Conservation (phyloP, 2,888 invertebrate species). For the Drosophila mulleri region DNA sequence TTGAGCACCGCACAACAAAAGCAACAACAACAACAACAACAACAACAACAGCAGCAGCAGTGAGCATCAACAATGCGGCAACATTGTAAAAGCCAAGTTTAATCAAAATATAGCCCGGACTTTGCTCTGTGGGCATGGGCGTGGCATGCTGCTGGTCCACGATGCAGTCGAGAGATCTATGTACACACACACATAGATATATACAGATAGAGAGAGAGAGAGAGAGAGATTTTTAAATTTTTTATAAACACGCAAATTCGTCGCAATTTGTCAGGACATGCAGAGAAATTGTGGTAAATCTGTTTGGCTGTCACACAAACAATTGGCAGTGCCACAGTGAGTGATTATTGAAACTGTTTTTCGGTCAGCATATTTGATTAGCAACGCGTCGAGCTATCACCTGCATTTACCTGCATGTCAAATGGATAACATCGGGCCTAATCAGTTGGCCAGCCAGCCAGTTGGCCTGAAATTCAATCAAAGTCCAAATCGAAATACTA, state of each 20-base stretch:
- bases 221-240: slow-evolving; percentile 55
- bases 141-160: slow-evolving; percentile 13
- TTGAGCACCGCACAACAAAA: slow-evolving; percentile 29
- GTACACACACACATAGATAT: not conserved
- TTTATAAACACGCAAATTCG: slow-evolving; percentile 75
- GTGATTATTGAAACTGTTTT: slow-evolving; percentile 49
- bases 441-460: slow-evolving; percentile 47
- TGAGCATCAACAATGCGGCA: slow-evolving; percentile 52
- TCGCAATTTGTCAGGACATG: slow-evolving; percentile 57
- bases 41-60: slow-evolving; percentile 18
- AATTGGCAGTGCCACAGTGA: slow-evolving; percentile 30
- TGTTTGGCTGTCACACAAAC: slow-evolving; percentile 27
- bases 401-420: slow-evolving; percentile 4
- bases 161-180: not conserved
- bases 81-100: slow-evolving; percentile 76
- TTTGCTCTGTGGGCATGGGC: slow-evolving; percentile 16
- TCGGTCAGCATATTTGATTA: slow-evolving; percentile 60
- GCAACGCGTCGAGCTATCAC: not conserved
- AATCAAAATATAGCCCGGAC: slow-evolving; percentile 67
- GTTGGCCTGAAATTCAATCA: slow-evolving; percentile 68
- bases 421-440: slow-evolving; percentile 27
- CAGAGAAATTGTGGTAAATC: slow-evolving; percentile 41
- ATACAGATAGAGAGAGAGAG: not conserved
- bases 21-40: slow-evolving; percentile 18
- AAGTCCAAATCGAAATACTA: slow-evolving; percentile 57